Evolutionary conservation across 2,888 invertebrate species (phyloP).

Genomic region (Troides aeacus): DNA sequence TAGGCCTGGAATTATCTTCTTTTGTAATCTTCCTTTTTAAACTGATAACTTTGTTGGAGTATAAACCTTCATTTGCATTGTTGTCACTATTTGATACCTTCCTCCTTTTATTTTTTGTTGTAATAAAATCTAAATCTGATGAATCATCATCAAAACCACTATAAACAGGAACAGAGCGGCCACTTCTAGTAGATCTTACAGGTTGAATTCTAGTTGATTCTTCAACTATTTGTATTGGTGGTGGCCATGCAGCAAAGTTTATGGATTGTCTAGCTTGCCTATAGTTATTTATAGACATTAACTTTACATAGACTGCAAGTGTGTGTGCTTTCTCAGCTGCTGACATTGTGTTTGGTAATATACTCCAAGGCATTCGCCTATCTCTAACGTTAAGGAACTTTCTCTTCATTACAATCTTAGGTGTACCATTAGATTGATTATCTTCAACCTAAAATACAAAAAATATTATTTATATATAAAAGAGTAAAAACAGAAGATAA

Average conservation of each 20-base stretch:
- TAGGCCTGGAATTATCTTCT: slow-evolving; percentile 57
- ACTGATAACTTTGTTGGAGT: slow-evolving; percentile 60
- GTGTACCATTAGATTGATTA: slow-evolving; percentile 33
- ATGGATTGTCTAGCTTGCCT: slow-evolving; percentile 63
- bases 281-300: slow-evolving; percentile 69
- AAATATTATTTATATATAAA: neutral
- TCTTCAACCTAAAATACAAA: slow-evolving; percentile 44
- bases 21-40: slow-evolving; percentile 66
- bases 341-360: slow-evolving; percentile 58
- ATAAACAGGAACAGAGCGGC: slow-evolving; percentile 67
- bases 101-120: slow-evolving; percentile 64
- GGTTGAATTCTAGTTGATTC: slow-evolving; percentile 63
- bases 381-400: slow-evolving; percentile 65
- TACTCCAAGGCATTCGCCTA: slow-evolving; percentile 72
- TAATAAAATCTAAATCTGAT: slow-evolving; percentile 65
- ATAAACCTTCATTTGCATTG: slow-evolving; percentile 48
- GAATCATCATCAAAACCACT: slow-evolving; percentile 72
- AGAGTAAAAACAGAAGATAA: neutral
- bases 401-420: slow-evolving; percentile 59
- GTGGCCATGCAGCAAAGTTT: slow-evolving; percentile 65
- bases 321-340: slow-evolving; percentile 66
- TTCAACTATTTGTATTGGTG: slow-evolving; percentile 68
- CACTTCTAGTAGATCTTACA: slow-evolving; percentile 67
- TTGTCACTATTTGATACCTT: slow-evolving; percentile 61
- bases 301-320: slow-evolving; percentile 67